Percentiles rank a stretch among this genome's conserved stretches.
Conservation (phyloP, 2,888 invertebrate genomes). For the Athetis lepigone region DNA sequence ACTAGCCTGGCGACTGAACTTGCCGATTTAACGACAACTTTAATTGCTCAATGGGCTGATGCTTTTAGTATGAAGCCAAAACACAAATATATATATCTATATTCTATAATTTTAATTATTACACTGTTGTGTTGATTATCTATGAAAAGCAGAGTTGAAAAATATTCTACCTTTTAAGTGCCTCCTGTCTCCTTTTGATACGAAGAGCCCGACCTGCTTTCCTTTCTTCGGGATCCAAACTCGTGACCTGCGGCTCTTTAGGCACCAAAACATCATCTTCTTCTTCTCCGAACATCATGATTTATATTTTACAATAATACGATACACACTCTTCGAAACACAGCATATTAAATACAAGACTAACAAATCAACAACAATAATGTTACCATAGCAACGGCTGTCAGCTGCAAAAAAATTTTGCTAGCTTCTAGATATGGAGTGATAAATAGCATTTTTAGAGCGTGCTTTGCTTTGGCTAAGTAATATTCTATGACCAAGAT, state of each 20-base stretch:
- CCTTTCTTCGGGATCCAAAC: conserved; percentile 92
- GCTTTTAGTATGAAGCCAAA: no score
- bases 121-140: no score
- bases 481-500: no score
- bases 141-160: background rate
- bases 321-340: conserved; percentile 23
- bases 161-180: conserved; percentile 86
- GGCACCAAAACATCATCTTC: conserved; percentile 86
- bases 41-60: no score
- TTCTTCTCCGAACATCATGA: conserved; percentile 78
- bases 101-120: no score
- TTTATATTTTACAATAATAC: conserved; percentile 18
- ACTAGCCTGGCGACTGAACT: no score
- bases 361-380: conserved; percentile 19
- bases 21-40: no score
- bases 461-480: no score
- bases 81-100: no score
- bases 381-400: conserved; percentile 35
- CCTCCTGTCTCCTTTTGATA: conserved; percentile 92
- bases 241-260: conserved; percentile 91
- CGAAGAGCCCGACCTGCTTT: conserved; percentile 93
- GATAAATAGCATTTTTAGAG: no score
- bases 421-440: no score
- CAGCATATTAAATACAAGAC: conserved; percentile 7
- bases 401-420: conserved; percentile 10